Conservation (phyloP, 2,113 vertebrate species). For the Mugil cephalus region DNA sequence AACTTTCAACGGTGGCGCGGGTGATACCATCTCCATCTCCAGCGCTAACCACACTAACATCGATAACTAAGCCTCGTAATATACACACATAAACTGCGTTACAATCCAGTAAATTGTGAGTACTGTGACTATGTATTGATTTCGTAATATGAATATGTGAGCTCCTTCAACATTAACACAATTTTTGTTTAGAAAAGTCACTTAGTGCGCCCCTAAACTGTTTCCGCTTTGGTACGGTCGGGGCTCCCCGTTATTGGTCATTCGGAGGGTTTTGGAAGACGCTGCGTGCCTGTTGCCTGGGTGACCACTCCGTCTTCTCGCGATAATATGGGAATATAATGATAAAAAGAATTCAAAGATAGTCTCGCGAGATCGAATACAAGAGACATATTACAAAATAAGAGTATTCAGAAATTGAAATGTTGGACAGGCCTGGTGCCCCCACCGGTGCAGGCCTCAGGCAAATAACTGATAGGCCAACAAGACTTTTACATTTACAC, state of each 20-base stretch:
- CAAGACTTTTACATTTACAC: no score
- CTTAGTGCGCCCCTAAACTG: conserved; percentile 16
- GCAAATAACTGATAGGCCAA: no score
- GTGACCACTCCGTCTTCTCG: conserved; percentile 53
- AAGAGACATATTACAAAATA: no score
- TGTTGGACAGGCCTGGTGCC: no score
- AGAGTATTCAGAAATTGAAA: no score
- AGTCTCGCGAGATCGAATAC: no score
- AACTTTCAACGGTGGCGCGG: conserved; percentile 70
- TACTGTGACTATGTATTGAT: neutral
- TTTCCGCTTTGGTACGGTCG: conserved; percentile 54
- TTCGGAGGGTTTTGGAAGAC: conserved; percentile 57
- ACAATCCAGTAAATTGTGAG: neutral
- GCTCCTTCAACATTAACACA: neutral
- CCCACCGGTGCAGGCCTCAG: no score
- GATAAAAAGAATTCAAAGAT: no score
- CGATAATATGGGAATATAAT: conserved; percentile 32
- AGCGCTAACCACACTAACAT: neutral
- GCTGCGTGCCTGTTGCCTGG: conserved; percentile 40
- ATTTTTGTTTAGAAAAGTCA: neutral
- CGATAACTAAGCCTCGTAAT: no score
- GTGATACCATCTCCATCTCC: conserved; percentile 28
- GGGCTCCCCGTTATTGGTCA: conserved; percentile 51
- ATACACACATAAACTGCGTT: no score
- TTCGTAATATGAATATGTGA: neutral